Base-by-base conservation (phyloP, 2,888 invertebrate genomes). In the Synanthedon vespiformis region DNA sequence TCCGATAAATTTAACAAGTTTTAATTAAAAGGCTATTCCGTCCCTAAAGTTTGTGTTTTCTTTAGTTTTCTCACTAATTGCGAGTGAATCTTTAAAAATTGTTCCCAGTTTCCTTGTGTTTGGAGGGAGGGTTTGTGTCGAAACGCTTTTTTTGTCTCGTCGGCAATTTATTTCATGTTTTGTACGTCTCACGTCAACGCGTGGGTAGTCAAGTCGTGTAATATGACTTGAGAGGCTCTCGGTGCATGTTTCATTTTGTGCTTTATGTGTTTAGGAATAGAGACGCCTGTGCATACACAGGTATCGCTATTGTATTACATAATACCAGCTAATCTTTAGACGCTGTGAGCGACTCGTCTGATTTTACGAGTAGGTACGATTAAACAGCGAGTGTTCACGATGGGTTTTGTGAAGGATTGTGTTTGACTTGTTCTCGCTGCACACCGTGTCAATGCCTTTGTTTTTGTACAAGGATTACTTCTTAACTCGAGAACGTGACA, bases 111-210 rank as follows among this genome's bases (percentile, higher is more conserved):
- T 18, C 12, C 22, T 48, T 16, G 13, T 16, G 13, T 14, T 44
- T 3, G 61, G 52, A 56, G 59, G 57, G 54, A 59, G 59, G 58
- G 65, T 60, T 62, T 61, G 61, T 48, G 48, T 48, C 48, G 48
- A 59, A 62, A 62, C 60, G 56, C 55, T 34, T 57, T 58, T 62
- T 69, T 74, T 72, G 68, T 71, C 66, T 69, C 61, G 61, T 60
- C 58, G 58, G 61, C 67, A 65, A 68, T 73, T 69, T 69, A 62
- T 70, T 65, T 61, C 55, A 54, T 60, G 58, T 61, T 58, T 63
- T 62, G 55, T 60, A 52, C 27, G 54, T 61, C 51, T 52, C 60
- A 61, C 64, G 49, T 34, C 47, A 14, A 44, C 44, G 61, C 59
- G 58, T 63, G 60, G 60, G 59, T 48, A 40, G 40, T 6, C 53